Base-by-base conservation (phyloP, 2,888 invertebrate species). In the Lampropteryx suffumata region DNA sequence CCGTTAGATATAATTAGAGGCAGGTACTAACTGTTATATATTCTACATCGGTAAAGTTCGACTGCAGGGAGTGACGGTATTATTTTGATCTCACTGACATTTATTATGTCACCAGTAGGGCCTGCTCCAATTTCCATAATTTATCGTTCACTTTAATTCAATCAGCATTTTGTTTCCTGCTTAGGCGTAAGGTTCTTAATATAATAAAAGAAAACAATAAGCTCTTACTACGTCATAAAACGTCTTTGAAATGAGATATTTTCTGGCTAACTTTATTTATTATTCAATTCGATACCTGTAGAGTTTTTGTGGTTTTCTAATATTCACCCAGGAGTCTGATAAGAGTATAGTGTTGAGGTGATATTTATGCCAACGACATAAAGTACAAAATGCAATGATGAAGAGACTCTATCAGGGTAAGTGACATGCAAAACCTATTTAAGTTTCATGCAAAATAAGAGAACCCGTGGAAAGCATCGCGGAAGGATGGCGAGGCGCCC, bases 1-100 rank as follows among this genome's bases (percentile, higher is more conserved):
- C 69, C 73, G 84, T 76, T 84, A 80, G 84, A 82, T 88, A 90
- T 89, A 88, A 89, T 88, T 89, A 87, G 26, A 36, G 36, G 36
- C 87, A 85, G 76, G 40, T 45, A 33, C 30, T 34, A 21, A 44
- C 43, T 43, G 39, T 27, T 26, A 12, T 28, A 32, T 39, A 40
- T 35, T 44, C 36, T 45, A 71, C 72, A 80, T 82, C 73, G 77
- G 81, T 79, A 67, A 71, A 76, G 75, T 21, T 21, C 21, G 35
- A 7, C 21, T 24, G 24, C 21, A 17, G 35, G 7, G 21, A 21
- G 11, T 35, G 21, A 14, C 35, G 21, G 24, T 35, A 35, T 34
- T 34, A 34, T 35, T 35, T 35, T 35, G 24, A 35, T 35, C 35
- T 3, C 10, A 24, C 24, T 35, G 35, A 35, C 35, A 35, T 35